Base-by-base conservation (phyloP, 92 coral and sea anemone species). In the Palythoa caribaeorum region DNA sequence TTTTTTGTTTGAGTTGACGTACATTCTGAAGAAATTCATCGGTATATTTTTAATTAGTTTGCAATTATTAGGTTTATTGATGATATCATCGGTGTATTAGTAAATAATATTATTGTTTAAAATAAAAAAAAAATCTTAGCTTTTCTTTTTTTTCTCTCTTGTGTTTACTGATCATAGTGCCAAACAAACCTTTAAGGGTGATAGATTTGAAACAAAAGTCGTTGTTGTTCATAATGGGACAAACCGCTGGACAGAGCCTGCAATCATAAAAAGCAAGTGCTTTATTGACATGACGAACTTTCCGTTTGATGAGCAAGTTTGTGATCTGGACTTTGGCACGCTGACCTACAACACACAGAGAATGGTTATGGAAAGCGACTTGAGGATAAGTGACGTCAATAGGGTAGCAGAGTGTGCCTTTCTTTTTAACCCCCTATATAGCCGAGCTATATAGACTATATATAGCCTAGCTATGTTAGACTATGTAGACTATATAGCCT, bases 201-300 rank as follows among this genome's bases (percentile, higher is more conserved):
- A 81, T 6, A 76, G 76, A 8, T 81, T 81, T 28, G 86, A 74
- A 47, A 66, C 86, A 47, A 81, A 81, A 48, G 86, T 81, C 9
- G 86, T 81, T 40, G 76, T 81, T 44, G 66, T 81, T 68, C 62
- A 81, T 60, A 66, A 81, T 50, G 86, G 86, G 5, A 21, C 21
- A 48, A 81, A 81, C 63, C 86, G 86, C 60, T 81, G 86, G 86
- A 81, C 86, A 68, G 86, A 71, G 38, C 86, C 86, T 21, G 76
- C 86, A 44, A 81, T 81, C 44, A 65, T 80, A 10, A 80, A 80
- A 47, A 80, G 85, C 54, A 80, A 80, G 62, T 80, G 85, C 17
- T 63, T 47, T 35, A 80, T 80, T 3, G 85, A 80, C 40, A 80
- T 80, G 85, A 80, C 40, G 9, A 19, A 80, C 36, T 80, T 80